Evolutionary conservation across 2,797 vertebrate genomes (phyloP), one percentile per base, ranked within the genome.

Genomic region (Ctenosaura bakeri): DNA sequence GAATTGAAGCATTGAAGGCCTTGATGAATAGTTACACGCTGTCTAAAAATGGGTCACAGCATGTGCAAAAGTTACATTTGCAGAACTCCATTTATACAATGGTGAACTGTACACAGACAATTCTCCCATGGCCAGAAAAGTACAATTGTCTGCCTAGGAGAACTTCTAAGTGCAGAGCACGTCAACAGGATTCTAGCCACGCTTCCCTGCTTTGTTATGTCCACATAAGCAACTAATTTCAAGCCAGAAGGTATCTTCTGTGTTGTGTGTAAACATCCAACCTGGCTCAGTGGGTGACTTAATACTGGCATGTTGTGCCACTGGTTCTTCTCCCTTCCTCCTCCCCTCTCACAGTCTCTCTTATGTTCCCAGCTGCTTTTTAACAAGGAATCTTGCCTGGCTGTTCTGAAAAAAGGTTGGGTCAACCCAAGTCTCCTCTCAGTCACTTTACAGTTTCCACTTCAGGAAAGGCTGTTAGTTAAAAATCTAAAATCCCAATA

Each of bases 381-480:
- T 84, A 52, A n/a, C 42, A 62, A 42, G 29, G 20, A 71, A 85
- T 80, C 64, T 24, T 85, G 46, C 29, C 69, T 88, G 52, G 89
- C 12, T 32, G 14, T 87, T 64, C 42, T 26, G 16, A n/a, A 79
- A 83, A 59, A 87, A 54, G 46, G 24, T 42, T 1, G 71, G 42
- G 18, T 59, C 32, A 78, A 32, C 56, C 80, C 22, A 6, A 20
- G 82, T 69, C 46, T 38, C 24, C 12, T 71, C 62, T 26, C 59
- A n/a, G 35, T 84, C n/a, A 35, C 42, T 78, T 90, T 56, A 59
- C 50, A 56, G 38, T 56, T 78, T 87, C 86, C 81, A 46, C 59
- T 54, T 79, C 42, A 22, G 86, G 38, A 71, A n/a, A 46, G 29
- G 7, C 35, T 8, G 29, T 42, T 59, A 38, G 9, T 54, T 69